These are phyloP conservation scores for Anticlea derivata DNA, from an alignment of 2,888 invertebrate species.

Conservation along the genomic window DNA sequence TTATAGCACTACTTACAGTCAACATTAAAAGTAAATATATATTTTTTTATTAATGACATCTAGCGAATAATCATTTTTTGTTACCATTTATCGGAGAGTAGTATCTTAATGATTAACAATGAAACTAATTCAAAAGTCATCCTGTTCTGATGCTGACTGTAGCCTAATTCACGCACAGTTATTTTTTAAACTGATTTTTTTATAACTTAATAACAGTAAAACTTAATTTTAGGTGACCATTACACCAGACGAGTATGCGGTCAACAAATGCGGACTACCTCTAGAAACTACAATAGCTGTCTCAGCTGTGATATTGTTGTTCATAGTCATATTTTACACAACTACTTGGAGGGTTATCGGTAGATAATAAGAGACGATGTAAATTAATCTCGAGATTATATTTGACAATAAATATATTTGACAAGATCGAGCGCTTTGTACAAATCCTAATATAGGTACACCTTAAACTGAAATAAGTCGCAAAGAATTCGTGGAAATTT, in stretches of 20 bases:
- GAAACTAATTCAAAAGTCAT: no score
- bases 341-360: constrained; percentile 44
- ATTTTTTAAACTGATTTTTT: not conserved
- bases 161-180: no score
- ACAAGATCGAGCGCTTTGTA: constrained; percentile 81
- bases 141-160: no score
- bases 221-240: constrained; percentile 58
- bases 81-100: no score
- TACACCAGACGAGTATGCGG: constrained; percentile 54
- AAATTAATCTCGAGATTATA: constrained; percentile 68
- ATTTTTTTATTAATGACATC: no score
- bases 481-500: constrained; percentile 23
- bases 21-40: no score
- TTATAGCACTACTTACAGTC: no score
- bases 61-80: no score
- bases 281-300: constrained; percentile 59
- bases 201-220: not conserved
- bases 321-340: constrained; percentile 41
- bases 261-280: constrained; percentile 66
- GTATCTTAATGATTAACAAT: no score
- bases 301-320: constrained; percentile 53
- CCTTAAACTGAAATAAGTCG: constrained; percentile 33
- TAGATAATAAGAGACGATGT: constrained; percentile 40
- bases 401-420: constrained; percentile 81
- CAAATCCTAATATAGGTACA: constrained; percentile 64